Evolutionary conservation across 2,797 vertebrate genomes (phyloP), one percentile per base, ranked within the genome.

Genomic region (Sorex maritimensis): DNA sequence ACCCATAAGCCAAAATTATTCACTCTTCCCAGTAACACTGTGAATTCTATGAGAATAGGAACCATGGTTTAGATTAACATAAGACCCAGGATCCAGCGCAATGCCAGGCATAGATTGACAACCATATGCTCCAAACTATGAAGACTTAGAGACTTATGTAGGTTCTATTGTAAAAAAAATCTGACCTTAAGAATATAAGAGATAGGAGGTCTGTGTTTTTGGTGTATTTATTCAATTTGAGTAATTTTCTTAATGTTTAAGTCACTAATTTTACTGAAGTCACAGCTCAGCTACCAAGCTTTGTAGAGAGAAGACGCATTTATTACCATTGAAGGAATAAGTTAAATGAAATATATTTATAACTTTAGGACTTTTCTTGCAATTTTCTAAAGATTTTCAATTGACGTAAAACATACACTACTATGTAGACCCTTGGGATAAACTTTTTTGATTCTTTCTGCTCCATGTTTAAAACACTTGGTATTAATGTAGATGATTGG

Each of bases 371-470:
- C 6, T 86, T 44, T 81, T 34, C n/a, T 91, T 71, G 83, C 65
- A 80, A 38, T 78, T 78, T 75, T 77, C 26, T 87, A 74, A 84
- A 67, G 2, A 46, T 77, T 61, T 67, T 34, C 72, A 91, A 14
- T 0, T 0, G 1, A 30, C 6, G 55, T 10, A 52, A 52, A 52
- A 52, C 49, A 11, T 52, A 52, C 13, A 34, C 30, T 21, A 61
- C 19, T 61, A 21, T 19, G 58, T 9, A 81, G 55, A 75, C 7
- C 1, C 44, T 65, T 63, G 26, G 55, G 78, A 91, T 67, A 41
- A 44, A 58, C 65, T 88, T 82, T 44, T 10, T 15, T 52, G 6
- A 73, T 28, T 30, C 17, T 77, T 68, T 52, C 13, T 11, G 49
- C 49, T 52, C 6, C 10, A 52, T 52, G 11, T 52, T 14, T 52